Conservation (phyloP, 2,113 vertebrate species). For the Crotophaga sulcirostris region DNA sequence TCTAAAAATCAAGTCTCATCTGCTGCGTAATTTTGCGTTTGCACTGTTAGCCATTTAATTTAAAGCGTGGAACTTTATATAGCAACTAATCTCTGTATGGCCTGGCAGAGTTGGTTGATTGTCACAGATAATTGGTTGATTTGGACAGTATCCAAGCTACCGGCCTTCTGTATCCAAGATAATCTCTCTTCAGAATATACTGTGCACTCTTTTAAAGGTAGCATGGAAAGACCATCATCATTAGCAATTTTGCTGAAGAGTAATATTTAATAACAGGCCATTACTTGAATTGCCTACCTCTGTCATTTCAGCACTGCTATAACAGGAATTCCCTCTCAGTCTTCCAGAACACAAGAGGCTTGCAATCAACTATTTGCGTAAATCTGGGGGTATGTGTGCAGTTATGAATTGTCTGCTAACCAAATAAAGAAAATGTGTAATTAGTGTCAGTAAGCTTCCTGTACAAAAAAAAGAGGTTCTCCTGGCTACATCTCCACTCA, state of each 20-base stretch:
- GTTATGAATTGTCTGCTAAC: background rate
- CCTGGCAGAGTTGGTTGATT: conserved; percentile 32
- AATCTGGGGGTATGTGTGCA: background rate
- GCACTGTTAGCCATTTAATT: background rate
- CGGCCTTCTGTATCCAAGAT: conserved; percentile 9
- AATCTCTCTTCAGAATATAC: conserved; percentile 45
- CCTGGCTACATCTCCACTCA: background rate
- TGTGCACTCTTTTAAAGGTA: conserved; percentile 14
- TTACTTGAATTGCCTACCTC: conserved; percentile 49
- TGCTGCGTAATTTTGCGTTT: conserved; percentile 6
- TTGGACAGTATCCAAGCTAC: conserved; percentile 41
- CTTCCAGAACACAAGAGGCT: background rate
- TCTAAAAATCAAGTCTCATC: conserved; percentile 7
- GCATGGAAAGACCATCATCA: conserved; percentile 24
- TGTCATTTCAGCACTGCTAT: conserved; percentile 10
- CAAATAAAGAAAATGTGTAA: conserved; percentile 27
- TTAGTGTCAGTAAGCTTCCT: background rate
- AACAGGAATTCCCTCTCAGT: conserved; percentile 6
- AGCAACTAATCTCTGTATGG: conserved; percentile 26
- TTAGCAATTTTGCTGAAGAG: conserved; percentile 51
- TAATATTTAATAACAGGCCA: conserved; percentile 48
- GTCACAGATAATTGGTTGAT: conserved; percentile 51
- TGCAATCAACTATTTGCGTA: background rate
- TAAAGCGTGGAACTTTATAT: conserved; percentile 17
- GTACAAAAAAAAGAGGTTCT: background rate